A percentile compares a stretch with the other conserved stretches of the same genome.
phyloP scores from a whole-genome alignment of 2,797 vertebrate species.

The Etheostoma perlongum region DNA sequence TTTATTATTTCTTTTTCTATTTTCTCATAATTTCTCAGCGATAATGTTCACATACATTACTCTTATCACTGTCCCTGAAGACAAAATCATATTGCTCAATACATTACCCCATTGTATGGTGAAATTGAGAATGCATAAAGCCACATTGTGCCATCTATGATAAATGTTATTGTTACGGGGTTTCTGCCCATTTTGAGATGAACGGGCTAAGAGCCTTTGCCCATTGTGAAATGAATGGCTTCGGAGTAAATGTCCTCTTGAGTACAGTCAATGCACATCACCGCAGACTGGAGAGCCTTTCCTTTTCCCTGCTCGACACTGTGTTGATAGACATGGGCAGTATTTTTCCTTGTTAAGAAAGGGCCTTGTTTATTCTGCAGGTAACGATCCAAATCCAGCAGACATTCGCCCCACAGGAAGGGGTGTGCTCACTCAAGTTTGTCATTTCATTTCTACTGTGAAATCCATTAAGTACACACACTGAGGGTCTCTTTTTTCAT shows the following conservation, averaged over 20 bases:
- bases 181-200: constrained; percentile 55
- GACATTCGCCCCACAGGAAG: constrained; percentile 85
- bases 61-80: background rate
- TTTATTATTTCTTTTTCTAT: constrained; percentile 1
- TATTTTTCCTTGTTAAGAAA: constrained; percentile 85
- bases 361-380: constrained; percentile 85
- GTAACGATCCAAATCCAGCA: constrained; percentile 86
- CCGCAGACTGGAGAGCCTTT: constrained; percentile 72
- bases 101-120: background rate
- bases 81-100: constrained; percentile 1
- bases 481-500: constrained; percentile 66
- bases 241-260: constrained; percentile 78
- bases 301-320: constrained; percentile 62
- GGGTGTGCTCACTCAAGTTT: constrained; percentile 84
- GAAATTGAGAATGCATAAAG: constrained; percentile 29
- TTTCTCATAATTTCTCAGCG: background rate
- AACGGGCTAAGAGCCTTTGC: constrained; percentile 49
- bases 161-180: constrained; percentile 62
- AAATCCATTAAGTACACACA: constrained; percentile 85
- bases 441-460: constrained; percentile 87
- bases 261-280: constrained; percentile 80
- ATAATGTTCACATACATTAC: background rate
- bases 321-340: constrained; percentile 82
- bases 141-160: constrained; percentile 44
- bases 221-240: constrained; percentile 74